phyloP scores from a whole-genome alignment of 2,113 vertebrate genomes.

The Gila orcuttii region DNA sequence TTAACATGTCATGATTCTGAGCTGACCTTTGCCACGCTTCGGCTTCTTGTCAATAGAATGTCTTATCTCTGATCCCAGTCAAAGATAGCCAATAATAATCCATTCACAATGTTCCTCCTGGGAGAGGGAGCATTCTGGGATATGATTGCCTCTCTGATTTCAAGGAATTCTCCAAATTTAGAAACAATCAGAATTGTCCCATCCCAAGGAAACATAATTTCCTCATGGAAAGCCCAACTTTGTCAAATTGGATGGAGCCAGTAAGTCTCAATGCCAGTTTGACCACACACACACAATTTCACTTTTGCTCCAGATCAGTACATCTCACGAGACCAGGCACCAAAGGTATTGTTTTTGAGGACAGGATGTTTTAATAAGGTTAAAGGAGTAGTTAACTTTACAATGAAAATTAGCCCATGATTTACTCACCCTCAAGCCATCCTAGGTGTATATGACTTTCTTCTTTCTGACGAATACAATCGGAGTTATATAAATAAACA shows the following conservation, averaged over 20 bases:
- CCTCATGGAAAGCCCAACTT: constrained; percentile 56
- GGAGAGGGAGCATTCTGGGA: constrained; percentile 42
- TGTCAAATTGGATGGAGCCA: constrained; percentile 21
- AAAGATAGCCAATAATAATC: constrained; percentile 11
- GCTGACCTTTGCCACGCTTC: constrained; percentile 36
- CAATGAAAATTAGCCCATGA: too few relatives aligned
- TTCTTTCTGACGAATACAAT: too few relatives aligned
- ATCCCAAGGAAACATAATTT: constrained; percentile 66
- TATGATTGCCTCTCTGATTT: constrained; percentile 49
- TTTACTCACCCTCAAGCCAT: too few relatives aligned
- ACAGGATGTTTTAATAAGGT: constrained; percentile 6
- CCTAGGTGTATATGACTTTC: too few relatives aligned
- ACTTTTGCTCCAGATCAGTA: constrained; percentile 17
- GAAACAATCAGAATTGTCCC: constrained; percentile 67
- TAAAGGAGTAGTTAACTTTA: too few relatives aligned
- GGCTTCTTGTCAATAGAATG: background rate
- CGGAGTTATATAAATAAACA: too few relatives aligned
- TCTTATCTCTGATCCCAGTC: constrained; percentile 42
- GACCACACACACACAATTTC: background rate
- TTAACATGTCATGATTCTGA: background rate
- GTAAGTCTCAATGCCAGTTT: constrained; percentile 16
- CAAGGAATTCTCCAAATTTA: constrained; percentile 67
- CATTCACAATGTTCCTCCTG: constrained; percentile 27
- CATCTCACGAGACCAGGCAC: background rate
- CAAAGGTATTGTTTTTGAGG: background rate